Evolutionary conservation across 2,888 invertebrate species (phyloP), one percentile per base, ranked within the genome.

Genomic region (Ypsolopha sequella): DNA sequence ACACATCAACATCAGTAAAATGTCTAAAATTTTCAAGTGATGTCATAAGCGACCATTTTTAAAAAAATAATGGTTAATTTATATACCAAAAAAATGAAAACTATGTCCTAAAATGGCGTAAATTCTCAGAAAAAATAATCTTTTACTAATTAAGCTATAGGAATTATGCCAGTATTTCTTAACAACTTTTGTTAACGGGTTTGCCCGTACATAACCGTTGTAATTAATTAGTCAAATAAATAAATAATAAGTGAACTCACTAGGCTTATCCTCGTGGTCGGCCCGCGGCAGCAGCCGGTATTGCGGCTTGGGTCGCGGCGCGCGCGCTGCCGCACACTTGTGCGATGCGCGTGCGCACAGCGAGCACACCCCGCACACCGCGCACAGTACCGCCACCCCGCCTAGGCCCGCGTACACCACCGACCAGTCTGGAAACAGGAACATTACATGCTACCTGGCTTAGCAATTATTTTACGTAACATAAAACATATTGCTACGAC

Each of bases 331-430:
- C 80, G 87, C 90, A 63, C 66, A 86, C 87, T 59, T 80, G 59
- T 78, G 81, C 10, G 51, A 52, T 50, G 89, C 88, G 60, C 91
- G 91, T 24, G 90, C 80, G 47, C 13, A 90, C 67, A 43, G 90
- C 91, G 91, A 93, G 56, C 89, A 80, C 34, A 88, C 76, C 47
- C 89, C 91, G 49, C 91, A 89, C 54, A 89, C 52, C 89, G 78
- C 63, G 89, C 82, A 70, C 91, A 91, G 54, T 53, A 89, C 75
- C 44, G 89, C 77, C 61, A 91, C 80, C 50, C 92, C 86, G 52
- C 92, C 92, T 63, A 97, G 91, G 60, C 94, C 92, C 41, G 96
- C 95, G 80, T 97, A 97, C 52, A 98, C 88, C 60, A 97, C 93
- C 60, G 97, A 97, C 98, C 98, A 98, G 71, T 95, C 95, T 95